Percentiles rank a stretch among this genome's conserved stretches.
Conservation (phyloP, 2,797 vertebrate species). For the Bucorvus abyssinicus region DNA sequence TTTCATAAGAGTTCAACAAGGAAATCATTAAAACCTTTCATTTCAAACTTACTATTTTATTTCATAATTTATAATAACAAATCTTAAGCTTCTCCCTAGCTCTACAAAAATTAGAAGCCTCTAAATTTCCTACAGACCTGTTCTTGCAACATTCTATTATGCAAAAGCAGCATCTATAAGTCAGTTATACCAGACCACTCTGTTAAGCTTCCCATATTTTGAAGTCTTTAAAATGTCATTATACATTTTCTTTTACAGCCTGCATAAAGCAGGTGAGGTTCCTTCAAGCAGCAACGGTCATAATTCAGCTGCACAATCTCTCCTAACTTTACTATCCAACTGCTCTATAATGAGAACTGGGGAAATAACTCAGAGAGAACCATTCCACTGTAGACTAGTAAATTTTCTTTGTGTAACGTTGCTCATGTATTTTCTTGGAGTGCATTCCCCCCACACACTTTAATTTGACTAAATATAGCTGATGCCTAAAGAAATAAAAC, state of each 20-base stretch:
- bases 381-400: slow-evolving; percentile 10
- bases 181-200: neutral
- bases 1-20: neutral
- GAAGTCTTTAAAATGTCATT: slow-evolving; percentile 48
- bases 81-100: neutral
- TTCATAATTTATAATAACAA: neutral
- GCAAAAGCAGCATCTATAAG: neutral
- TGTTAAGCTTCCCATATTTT: slow-evolving; percentile 10
- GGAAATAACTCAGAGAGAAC: slow-evolving; percentile 39
- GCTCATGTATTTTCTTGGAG: neutral
- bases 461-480: slow-evolving; percentile 16
- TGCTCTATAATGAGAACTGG: slow-evolving; percentile 7
- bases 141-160: neutral
- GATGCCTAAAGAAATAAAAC: slow-evolving; percentile 28
- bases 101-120: neutral
- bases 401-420: neutral
- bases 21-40: neutral
- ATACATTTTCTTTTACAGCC: slow-evolving; percentile 56
- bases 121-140: neutral
- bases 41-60: neutral
- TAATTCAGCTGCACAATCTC: slow-evolving; percentile 18
- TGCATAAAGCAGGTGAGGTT: slow-evolving; percentile 42
- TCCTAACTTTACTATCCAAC: slow-evolving; percentile 26
- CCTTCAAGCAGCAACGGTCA: neutral
- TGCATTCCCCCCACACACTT: neutral